Conservation (phyloP, 1,140 invertebrate species). For the Phymorhynchus buccinoides region DNA sequence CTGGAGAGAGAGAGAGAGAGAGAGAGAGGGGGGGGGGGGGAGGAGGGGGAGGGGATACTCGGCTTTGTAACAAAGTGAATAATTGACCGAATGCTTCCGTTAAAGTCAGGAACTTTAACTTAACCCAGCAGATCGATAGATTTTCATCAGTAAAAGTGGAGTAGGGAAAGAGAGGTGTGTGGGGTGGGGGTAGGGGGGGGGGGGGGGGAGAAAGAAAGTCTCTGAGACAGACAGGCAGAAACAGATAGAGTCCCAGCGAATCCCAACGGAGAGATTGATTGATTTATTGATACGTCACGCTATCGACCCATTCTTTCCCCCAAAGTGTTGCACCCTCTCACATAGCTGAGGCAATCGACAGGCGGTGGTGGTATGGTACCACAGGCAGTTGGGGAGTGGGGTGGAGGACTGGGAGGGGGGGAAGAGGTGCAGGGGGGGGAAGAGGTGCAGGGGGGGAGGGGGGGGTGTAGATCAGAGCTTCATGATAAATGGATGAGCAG, state of each 20-base stretch:
- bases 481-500: constrained; percentile 39
- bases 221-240: constrained; percentile 14
- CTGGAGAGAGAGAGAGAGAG: too few relatives aligned
- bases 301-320: background rate
- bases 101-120: constrained; percentile 40
- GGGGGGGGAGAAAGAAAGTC: background rate
- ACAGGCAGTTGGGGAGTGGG: too few relatives aligned
- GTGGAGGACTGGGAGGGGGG: too few relatives aligned
- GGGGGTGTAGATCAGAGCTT: too few relatives aligned
- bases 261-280: constrained; percentile 19
- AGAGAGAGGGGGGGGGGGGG: background rate
- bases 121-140: constrained; percentile 46
- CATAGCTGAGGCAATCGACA: background rate
- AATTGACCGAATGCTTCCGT: constrained; percentile 32
- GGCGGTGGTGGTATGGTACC: too few relatives aligned
- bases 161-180: too few relatives aligned
- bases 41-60: constrained; percentile 29
- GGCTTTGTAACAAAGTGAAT: too few relatives aligned
- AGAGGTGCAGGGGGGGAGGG: too few relatives aligned
- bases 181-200: background rate
- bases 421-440: too few relatives aligned
- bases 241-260: too few relatives aligned
- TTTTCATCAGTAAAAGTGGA: constrained; percentile 42
- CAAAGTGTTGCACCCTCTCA: constrained; percentile 31
- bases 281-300: constrained; percentile 37